Percentiles rank a stretch among this genome's conserved stretches.
phyloP scores from a whole-genome alignment of 2,113 vertebrate species.

The Chionomys nivalis region DNA sequence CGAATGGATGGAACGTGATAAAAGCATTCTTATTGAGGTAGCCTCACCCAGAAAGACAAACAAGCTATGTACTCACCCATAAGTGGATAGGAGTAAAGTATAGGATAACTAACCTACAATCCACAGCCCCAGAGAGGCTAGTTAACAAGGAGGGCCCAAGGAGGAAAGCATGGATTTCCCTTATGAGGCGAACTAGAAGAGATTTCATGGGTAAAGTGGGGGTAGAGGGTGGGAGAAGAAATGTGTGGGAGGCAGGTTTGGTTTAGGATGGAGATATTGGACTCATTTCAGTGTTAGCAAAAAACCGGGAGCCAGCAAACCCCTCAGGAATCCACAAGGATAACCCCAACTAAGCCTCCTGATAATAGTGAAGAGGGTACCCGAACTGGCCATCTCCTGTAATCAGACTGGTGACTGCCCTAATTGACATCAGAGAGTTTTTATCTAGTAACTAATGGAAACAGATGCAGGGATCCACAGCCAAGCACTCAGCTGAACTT shows the following conservation, averaged over 20 bases:
- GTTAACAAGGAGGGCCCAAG: not conserved
- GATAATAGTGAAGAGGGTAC: not conserved
- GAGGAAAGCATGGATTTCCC: not conserved
- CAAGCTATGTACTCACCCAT: not conserved
- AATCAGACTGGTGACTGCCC: not conserved
- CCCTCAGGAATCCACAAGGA: not conserved
- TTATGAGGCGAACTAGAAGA: not conserved
- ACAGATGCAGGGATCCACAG: not conserved
- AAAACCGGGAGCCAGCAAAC: not conserved
- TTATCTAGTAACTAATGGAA: not conserved
- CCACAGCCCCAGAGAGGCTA: not conserved
- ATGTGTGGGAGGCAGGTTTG: not conserved
- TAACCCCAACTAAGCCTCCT: not conserved
- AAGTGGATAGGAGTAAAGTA: not conserved
- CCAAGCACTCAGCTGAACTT: not conserved
- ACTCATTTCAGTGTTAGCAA: not conserved
- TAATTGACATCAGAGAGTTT: not conserved
- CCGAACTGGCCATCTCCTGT: not conserved
- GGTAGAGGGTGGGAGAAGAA: not conserved
- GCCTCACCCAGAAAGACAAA: not conserved
- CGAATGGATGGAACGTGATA: not conserved
- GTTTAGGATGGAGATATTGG: not conserved
- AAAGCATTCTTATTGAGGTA: not conserved
- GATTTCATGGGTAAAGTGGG: not conserved
- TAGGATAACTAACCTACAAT: not conserved